Percentiles rank a stretch among this genome's conserved stretches.
Evolutionary conservation across 2,797 vertebrate genomes (phyloP).

Genomic region (Leptatherina wallacei): DNA sequence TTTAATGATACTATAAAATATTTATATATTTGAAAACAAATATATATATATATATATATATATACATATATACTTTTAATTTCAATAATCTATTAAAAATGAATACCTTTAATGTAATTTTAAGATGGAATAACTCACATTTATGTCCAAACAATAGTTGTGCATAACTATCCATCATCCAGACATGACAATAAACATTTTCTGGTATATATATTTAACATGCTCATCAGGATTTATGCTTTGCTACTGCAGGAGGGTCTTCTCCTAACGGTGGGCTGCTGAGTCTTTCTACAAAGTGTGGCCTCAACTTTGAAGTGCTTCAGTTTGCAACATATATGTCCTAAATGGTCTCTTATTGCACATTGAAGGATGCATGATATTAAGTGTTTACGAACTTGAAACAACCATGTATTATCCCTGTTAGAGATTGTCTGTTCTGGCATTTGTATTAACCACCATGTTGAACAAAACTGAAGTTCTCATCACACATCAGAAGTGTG

Average conservation of each 20-base stretch:
- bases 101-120: constrained; percentile 86
- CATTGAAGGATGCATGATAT: constrained; percentile 85
- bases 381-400: constrained; percentile 86
- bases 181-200: constrained; percentile 70
- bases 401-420: constrained; percentile 76
- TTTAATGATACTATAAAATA: constrained; percentile 85
- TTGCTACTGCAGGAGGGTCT: constrained; percentile 59
- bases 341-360: constrained; percentile 80
- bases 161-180: constrained; percentile 86
- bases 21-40: constrained; percentile 89
- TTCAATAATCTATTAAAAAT: constrained; percentile 87
- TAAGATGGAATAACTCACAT: constrained; percentile 78
- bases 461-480: constrained; percentile 67
- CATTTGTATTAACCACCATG: constrained; percentile 74
- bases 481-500: constrained; percentile 42
- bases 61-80: constrained; percentile 79
- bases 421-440: constrained; percentile 70
- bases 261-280: constrained; percentile 49
- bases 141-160: constrained; percentile 77
- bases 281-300: constrained; percentile 62
- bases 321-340: constrained; percentile 77
- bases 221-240: constrained; percentile 54
- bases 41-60: constrained; percentile 11
- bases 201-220: constrained; percentile 61
- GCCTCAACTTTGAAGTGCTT: constrained; percentile 74